Evolutionary conservation across 2,888 invertebrate species (phyloP), one percentile per base, ranked within the genome.

Genomic region (Notocelia uddmanniana): DNA sequence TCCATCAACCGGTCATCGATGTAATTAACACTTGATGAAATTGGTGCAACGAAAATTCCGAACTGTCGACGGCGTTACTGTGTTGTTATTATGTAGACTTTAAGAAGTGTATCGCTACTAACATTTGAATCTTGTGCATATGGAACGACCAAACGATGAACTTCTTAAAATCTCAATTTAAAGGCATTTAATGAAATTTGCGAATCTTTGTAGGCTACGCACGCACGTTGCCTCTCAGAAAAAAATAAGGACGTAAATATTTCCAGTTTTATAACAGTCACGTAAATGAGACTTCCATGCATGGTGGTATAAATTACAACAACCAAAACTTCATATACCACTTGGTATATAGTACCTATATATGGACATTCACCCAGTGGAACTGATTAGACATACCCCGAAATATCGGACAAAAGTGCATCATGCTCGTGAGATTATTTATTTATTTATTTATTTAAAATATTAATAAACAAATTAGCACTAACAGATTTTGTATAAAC

Each of bases 41-140:
- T 92, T 93, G 93, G 93, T 93, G 93, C 91, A 90, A 90, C 77
- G 83, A 87, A 81, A 79, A 81, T 82, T 78, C 77, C 37, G 15
- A 48, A 52, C 58, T 55, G 50, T 73, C 67, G 63, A 68, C 58
- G 50, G 68, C 50, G 63, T 57, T 54, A 57, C 55, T 63, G 19
- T 45, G n/a, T 37, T 60, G 26, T 41, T 59, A 66, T 66, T 19
- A 26, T 34, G 26, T 37, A 63, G 68, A 59, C 55, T 64, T 73
- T 69, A 68, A 73, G 62, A 72, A 73, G 68, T 73, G 69, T n/a
- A 73, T 73, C 64, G 63, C 64, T 63, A 73, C 55, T 69, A 69
- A 68, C 63, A 63, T 58, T 63, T 73, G 69, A 69, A 69, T 69
- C 69, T 69, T 73, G 68, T 73, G 68, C 71, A 71, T 59, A 59